phyloP scores from a whole-genome alignment of 2,113 vertebrate genomes.

The Benitochromis conjunctus region DNA sequence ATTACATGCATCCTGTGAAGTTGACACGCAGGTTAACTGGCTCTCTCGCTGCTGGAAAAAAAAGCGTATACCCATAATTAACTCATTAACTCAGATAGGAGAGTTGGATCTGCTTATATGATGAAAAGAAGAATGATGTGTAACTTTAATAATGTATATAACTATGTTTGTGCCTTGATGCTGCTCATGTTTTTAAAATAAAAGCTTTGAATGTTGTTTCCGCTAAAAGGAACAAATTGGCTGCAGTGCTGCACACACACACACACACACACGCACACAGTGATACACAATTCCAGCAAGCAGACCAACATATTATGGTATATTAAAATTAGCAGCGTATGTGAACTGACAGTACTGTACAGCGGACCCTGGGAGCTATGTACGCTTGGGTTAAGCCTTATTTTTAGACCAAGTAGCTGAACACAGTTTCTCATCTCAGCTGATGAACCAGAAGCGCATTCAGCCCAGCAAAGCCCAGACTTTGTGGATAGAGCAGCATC shows the following conservation, averaged over 20 bases:
- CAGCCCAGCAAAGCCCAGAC: background rate
- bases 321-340: background rate
- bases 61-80: slow-evolving; percentile 21
- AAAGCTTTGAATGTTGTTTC: background rate
- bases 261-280: background rate
- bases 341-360: background rate
- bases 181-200: background rate
- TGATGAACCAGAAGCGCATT: background rate
- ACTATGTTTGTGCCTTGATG: background rate
- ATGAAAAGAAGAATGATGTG: background rate
- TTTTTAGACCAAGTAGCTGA: background rate
- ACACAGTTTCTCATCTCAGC: background rate
- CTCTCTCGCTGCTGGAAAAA: background rate
- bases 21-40: slow-evolving; percentile 20
- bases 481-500: background rate
- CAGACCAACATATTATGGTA: background rate
- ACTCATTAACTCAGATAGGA: background rate
- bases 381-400: background rate
- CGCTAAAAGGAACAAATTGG: background rate
- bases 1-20: slow-evolving; percentile 10
- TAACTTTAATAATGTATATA: background rate
- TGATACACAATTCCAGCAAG: background rate
- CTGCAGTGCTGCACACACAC: background rate
- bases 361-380: background rate
- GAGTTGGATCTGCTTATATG: background rate